Percentiles rank a stretch among this genome's conserved stretches.
phyloP scores from a whole-genome alignment of 2,888 invertebrate genomes.

The Netelia fuscicornis region DNA sequence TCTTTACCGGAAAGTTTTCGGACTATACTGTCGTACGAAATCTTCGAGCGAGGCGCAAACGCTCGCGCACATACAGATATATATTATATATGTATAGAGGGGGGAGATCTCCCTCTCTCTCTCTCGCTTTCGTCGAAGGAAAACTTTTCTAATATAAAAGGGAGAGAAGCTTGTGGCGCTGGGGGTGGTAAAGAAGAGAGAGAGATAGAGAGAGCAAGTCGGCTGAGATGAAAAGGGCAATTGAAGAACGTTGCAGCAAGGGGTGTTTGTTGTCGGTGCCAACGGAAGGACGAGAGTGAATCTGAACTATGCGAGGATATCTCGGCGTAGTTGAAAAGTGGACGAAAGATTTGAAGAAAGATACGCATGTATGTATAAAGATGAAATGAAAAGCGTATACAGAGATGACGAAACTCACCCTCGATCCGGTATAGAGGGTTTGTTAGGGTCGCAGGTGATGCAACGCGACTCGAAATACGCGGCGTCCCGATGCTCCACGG shows the following conservation, averaged over 20 bases:
- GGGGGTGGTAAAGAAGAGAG: conserved; percentile 5
- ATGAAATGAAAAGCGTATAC: conserved; percentile 4
- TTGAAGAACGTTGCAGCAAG: conserved; percentile 45
- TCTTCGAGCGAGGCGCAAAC: conserved; percentile 21
- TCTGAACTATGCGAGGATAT: conserved; percentile 42
- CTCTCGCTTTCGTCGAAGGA: conserved; percentile 54
- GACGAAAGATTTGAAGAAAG: background rate
- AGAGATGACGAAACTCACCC: conserved; percentile 67
- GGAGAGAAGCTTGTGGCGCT: conserved; percentile 17
- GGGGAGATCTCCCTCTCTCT: background rate
- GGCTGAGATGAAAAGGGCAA: conserved; percentile 49
- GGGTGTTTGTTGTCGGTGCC: conserved; percentile 51
- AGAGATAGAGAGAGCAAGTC: background rate
- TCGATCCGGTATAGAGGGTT: conserved; percentile 72
- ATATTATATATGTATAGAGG: background rate
- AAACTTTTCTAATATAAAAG: conserved; percentile 67
- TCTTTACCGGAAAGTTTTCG: conserved; percentile 27
- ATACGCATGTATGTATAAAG: background rate
- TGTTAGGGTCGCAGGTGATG: conserved; percentile 80
- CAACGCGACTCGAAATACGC: conserved; percentile 81
- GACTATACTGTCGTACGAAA: conserved; percentile 29
- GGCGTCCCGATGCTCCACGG: conserved; percentile 78
- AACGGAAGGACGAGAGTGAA: conserved; percentile 53
- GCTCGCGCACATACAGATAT: background rate
- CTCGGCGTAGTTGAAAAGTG: conserved; percentile 2